phyloP scores from a whole-genome alignment of 2,113 vertebrate species.

The Ictalurus punctatus region DNA sequence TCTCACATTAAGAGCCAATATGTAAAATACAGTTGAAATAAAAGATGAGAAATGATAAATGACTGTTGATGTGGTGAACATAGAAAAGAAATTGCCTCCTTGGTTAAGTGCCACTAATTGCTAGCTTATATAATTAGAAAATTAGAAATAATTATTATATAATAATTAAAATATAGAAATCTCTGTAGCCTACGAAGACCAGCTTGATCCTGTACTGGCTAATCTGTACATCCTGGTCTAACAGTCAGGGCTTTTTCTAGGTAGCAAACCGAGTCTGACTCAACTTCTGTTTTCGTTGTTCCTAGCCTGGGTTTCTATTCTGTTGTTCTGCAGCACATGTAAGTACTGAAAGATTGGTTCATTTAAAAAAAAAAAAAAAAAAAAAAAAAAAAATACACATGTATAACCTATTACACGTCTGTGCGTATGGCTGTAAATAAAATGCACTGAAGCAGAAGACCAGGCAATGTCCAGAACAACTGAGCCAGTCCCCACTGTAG shows the following conservation, averaged over 20 bases:
- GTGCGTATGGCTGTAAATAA: not conserved
- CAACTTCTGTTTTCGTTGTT: not conserved
- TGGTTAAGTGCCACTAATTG: not conserved
- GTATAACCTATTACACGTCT: not conserved
- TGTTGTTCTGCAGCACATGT: not conserved
- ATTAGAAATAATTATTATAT: no score
- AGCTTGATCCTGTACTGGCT: not conserved
- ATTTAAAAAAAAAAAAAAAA: not conserved
- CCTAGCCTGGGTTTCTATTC: not conserved
- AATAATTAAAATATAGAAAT: not conserved
- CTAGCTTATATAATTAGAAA: not conserved
- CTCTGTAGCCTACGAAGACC: not conserved
- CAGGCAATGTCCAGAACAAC: not conserved
- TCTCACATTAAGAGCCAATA: not conserved
- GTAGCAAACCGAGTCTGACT: not conserved
- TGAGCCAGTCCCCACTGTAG: not conserved
- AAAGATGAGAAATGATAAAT: not conserved
- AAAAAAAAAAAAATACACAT: not conserved
- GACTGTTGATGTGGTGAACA: not conserved
- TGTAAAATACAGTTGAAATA: not conserved
- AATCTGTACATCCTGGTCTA: not conserved
- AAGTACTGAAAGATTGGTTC: not conserved
- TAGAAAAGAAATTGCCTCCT: not conserved
- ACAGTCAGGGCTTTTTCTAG: not conserved
- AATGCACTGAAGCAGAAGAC: not conserved